These are phyloP conservation scores for Drosophila burlai DNA, from an alignment of 1,140 invertebrate species.

Conservation along the genomic window DNA sequence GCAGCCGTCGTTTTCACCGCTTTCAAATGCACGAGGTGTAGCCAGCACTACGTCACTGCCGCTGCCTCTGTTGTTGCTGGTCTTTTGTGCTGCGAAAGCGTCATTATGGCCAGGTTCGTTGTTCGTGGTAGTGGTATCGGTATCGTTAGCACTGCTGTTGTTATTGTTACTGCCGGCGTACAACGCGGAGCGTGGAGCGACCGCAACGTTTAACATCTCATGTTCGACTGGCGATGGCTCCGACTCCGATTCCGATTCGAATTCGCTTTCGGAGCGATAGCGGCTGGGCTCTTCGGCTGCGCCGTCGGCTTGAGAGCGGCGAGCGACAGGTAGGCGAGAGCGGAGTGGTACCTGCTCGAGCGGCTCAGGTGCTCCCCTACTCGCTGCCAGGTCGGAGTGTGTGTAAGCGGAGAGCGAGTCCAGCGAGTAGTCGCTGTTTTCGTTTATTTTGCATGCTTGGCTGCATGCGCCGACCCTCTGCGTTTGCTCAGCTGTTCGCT, in stretches of 20 bases:
- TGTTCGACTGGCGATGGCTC: constrained; percentile 71
- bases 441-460: constrained; percentile 84
- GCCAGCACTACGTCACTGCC: constrained; percentile 69
- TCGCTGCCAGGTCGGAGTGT: constrained; percentile 27
- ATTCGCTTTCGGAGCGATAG: constrained; percentile 18
- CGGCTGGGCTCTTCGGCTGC: constrained; percentile 50
- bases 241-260: constrained; percentile 30
- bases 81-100: constrained; percentile 81
- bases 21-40: constrained; percentile 66
- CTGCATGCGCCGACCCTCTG: constrained; percentile 54
- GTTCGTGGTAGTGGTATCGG: constrained; percentile 44
- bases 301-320: constrained; percentile 49
- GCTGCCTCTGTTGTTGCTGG: constrained; percentile 40
- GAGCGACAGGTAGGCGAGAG: constrained; percentile 63
- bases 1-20: constrained; percentile 85
- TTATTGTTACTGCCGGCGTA: constrained; percentile 40
- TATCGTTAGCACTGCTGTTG: constrained; percentile 31
- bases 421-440: constrained; percentile 55
- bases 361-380: constrained; percentile 66
- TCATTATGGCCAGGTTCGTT: constrained; percentile 65
- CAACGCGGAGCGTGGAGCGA: constrained; percentile 77
- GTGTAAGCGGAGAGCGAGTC: constrained; percentile 59
- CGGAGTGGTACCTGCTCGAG: constrained; percentile 51
- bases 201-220: constrained; percentile 84
- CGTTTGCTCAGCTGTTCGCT: constrained; percentile 35